Conservation (phyloP, 2,888 invertebrate genomes). For the Eueremaeus valkanovi region DNA sequence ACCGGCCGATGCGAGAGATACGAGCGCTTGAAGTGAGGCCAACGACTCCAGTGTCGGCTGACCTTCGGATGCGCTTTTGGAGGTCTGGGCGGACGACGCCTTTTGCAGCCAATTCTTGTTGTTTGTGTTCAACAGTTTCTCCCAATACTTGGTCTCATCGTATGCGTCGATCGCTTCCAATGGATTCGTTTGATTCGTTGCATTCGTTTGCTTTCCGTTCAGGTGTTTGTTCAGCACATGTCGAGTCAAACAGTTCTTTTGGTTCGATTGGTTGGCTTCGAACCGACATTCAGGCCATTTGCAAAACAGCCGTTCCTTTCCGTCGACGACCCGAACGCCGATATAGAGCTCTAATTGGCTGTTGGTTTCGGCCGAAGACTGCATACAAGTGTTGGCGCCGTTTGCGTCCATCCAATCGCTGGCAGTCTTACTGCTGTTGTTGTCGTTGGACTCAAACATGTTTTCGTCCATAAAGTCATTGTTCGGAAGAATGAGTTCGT, state of each 20-base stretch:
- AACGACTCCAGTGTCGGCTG: background rate
- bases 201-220: too few relatives aligned
- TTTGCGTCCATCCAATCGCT: background rate
- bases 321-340: background rate
- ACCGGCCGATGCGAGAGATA: background rate
- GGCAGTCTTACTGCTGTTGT: background rate
- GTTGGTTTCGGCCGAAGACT: background rate
- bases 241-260: background rate
- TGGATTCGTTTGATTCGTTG: background rate
- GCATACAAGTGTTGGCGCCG: too few relatives aligned
- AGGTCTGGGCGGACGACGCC: too few relatives aligned
- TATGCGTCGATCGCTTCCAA: background rate
- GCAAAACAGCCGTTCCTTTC: background rate
- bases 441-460: background rate
- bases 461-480: background rate
- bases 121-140: background rate
- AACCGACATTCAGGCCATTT: constrained; percentile 2
- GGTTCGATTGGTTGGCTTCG: background rate
- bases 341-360: background rate
- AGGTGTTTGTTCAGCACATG: background rate
- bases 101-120: background rate
- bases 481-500: constrained; percentile 12
- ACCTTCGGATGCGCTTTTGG: background rate
- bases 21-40: background rate
- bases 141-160: constrained; percentile 17